Conservation (phyloP, 1,140 invertebrate genomes). For the Phocides pigmalion region DNA sequence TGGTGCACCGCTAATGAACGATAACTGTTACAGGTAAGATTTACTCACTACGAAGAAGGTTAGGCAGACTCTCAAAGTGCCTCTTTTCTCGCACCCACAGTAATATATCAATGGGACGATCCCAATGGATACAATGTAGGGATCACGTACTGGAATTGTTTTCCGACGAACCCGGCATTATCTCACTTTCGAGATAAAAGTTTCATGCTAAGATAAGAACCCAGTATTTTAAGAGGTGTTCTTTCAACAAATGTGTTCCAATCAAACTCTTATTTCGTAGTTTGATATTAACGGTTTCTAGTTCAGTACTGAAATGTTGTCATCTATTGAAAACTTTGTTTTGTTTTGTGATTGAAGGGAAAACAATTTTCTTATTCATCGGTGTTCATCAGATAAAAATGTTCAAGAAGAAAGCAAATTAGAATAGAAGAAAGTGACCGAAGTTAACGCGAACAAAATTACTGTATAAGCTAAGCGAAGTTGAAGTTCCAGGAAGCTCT, state of each 20-base stretch:
- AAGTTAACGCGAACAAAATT: constrained; percentile 34
- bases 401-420: constrained; percentile 17
- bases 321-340: not conserved
- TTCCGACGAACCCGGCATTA: constrained; percentile 64
- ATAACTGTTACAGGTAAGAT: constrained; percentile 44
- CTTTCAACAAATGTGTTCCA: constrained; percentile 10
- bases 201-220: constrained; percentile 26
- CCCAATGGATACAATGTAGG: constrained; percentile 55
- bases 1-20: constrained; percentile 19
- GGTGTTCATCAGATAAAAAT: no score
- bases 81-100: constrained; percentile 41
- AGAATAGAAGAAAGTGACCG: constrained; percentile 28
- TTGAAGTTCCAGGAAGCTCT: constrained; percentile 25
- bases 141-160: constrained; percentile 70
- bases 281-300: no score
- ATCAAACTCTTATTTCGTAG: constrained; percentile 6
- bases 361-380: not conserved
- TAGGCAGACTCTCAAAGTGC: constrained; percentile 42
- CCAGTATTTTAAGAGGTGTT: constrained; percentile 17
- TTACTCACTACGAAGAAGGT: constrained; percentile 51
- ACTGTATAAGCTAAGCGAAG: constrained; percentile 24
- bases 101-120: constrained; percentile 65
- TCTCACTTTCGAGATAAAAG: constrained; percentile 51
- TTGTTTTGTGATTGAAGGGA: not conserved
- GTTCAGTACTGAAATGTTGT: no score